These are phyloP conservation scores for Linnaemya tessellans DNA, from an alignment of 2,888 invertebrate genomes.

Conservation along the genomic window DNA sequence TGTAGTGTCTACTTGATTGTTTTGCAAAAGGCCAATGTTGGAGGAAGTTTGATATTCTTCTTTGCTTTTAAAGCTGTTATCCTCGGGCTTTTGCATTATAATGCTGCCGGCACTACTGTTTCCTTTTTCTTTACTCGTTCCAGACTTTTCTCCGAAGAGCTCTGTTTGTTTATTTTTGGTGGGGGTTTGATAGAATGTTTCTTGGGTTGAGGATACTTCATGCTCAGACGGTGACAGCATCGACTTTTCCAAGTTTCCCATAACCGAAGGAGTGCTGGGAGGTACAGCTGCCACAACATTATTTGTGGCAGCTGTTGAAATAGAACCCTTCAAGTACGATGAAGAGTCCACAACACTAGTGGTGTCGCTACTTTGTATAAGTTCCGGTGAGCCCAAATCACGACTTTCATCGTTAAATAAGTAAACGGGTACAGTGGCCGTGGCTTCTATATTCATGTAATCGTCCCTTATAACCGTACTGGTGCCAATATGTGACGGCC, in stretches of 20 bases:
- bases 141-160: slow-evolving; percentile 30
- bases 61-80: slow-evolving; percentile 17
- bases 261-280: slow-evolving; percentile 1
- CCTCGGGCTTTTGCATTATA: slow-evolving; percentile 28
- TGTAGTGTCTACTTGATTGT: slow-evolving; percentile 69
- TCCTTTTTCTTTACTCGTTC: slow-evolving; percentile 44
- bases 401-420: slow-evolving; percentile 65
- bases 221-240: slow-evolving; percentile 73
- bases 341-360: slow-evolving; percentile 57
- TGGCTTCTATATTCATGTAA: slow-evolving; percentile 63
- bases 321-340: slow-evolving; percentile 43
- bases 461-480: slow-evolving; percentile 53
- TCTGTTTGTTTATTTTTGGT: slow-evolving; percentile 44
- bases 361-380: slow-evolving; percentile 39
- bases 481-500: slow-evolving; percentile 41
- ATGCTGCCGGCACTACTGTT: neutral
- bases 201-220: slow-evolving; percentile 75
- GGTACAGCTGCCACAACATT: neutral
- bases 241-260: slow-evolving; percentile 51
- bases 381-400: slow-evolving; percentile 54
- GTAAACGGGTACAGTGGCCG: slow-evolving; percentile 59
- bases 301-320: neutral
- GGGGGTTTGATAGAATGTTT: slow-evolving; percentile 65
- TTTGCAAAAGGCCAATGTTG: slow-evolving; percentile 53
- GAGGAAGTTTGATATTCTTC: slow-evolving; percentile 48